A percentile compares a stretch with the other conserved stretches of the same genome.
phyloP scores from a whole-genome alignment of 2,113 vertebrate species.

The Choloepus hoffmanni region DNA sequence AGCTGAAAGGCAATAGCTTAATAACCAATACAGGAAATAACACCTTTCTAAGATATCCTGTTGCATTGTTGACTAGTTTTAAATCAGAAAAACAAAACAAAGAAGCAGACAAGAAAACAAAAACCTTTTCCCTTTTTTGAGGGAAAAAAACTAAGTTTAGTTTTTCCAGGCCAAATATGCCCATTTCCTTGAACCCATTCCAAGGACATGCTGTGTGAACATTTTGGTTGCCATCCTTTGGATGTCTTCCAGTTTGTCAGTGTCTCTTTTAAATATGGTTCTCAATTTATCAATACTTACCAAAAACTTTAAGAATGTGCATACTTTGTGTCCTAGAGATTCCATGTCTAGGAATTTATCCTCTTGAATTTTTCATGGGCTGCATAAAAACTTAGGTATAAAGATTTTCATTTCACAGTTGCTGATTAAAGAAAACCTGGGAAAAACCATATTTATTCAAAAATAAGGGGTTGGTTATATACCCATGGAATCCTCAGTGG shows the following conservation, averaged over 20 bases:
- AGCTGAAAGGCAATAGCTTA: neutral
- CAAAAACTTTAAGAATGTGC: neutral
- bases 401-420: slow-evolving; percentile 58
- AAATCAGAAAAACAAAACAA: neutral
- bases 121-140: neutral
- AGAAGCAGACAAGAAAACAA: neutral
- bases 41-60: neutral
- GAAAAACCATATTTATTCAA: slow-evolving; percentile 3
- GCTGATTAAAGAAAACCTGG: neutral
- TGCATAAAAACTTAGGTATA: slow-evolving; percentile 38
- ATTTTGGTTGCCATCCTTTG: slow-evolving; percentile 13
- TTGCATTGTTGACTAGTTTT: neutral
- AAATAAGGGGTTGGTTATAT: neutral
- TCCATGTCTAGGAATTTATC: slow-evolving; percentile 56
- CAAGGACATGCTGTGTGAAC: neutral
- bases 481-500: neutral
- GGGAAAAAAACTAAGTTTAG: neutral
- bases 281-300: neutral
- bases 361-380: slow-evolving; percentile 51
- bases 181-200: neutral
- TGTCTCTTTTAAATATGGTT: slow-evolving; percentile 17
- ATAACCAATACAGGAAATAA: neutral
- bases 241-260: slow-evolving; percentile 19
- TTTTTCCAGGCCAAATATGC: neutral
- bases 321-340: slow-evolving; percentile 29